A percentile compares a stretch with the other conserved stretches of the same genome.
phyloP scores from a whole-genome alignment of 2,888 invertebrate genomes.

The Melitaea athalia region DNA sequence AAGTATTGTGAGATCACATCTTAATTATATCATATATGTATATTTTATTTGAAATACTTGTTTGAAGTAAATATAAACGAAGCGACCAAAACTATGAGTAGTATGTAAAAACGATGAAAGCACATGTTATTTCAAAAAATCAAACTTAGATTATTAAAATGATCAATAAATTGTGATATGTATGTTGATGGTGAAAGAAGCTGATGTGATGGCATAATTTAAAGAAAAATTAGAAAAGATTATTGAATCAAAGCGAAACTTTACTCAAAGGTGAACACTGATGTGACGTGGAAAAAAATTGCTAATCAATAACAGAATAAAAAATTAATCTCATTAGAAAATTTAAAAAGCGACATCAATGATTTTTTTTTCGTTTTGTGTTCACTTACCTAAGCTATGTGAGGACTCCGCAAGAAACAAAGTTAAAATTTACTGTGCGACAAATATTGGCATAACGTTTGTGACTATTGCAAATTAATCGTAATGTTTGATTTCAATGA shows the following conservation, averaged over 20 bases:
- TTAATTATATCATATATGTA: not conserved
- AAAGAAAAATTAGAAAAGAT: conserved; percentile 60
- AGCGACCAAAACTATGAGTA: conserved; percentile 1
- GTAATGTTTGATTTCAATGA: conserved; percentile 42
- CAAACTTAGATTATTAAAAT: conserved; percentile 36
- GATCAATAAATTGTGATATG: conserved; percentile 45
- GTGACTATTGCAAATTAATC: conserved; percentile 62
- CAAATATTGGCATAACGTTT: conserved; percentile 62
- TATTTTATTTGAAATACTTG: not conserved
- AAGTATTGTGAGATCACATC: not conserved
- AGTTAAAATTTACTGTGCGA: conserved; percentile 80
- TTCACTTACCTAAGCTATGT: conserved; percentile 81
- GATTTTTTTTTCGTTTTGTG: conserved; percentile 63
- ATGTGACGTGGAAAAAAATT: conserved; percentile 55
- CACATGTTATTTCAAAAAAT: conserved; percentile 13
- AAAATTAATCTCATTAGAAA: conserved; percentile 49
- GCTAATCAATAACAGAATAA: conserved; percentile 62
- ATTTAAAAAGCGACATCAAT: conserved; percentile 67
- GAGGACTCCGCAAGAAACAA: conserved; percentile 83
- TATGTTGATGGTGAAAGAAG: conserved; percentile 58
- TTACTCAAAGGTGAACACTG: conserved; percentile 71
- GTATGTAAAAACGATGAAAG: conserved; percentile 19
- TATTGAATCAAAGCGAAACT: conserved; percentile 80
- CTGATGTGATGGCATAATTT: conserved; percentile 56
- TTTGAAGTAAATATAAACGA: not conserved